Conservation (phyloP, 1,140 invertebrate genomes). For the Ladona fulva region DNA sequence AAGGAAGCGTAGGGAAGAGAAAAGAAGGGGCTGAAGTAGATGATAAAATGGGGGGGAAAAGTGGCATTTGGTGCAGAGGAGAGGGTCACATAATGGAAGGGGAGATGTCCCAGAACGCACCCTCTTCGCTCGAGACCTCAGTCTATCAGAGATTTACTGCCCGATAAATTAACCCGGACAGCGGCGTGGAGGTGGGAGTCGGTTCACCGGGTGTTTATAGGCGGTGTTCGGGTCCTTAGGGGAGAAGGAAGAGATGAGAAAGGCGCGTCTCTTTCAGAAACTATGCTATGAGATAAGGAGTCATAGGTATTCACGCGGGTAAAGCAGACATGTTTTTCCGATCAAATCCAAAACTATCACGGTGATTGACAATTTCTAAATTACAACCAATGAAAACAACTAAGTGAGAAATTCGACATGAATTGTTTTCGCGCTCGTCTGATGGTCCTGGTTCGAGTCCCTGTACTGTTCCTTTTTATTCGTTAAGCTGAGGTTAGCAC, state of each 20-base stretch:
- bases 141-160: not conserved
- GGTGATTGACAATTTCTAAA: too few species aligned
- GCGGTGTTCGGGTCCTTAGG: not conserved
- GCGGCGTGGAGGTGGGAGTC: not conserved
- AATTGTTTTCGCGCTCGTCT: too few species aligned
- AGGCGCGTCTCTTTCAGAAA: not conserved
- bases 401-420: too few species aligned
- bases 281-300: too few species aligned
- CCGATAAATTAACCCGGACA: not conserved
- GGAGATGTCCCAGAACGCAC: not conserved
- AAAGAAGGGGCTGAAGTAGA: not conserved
- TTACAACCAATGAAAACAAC: too few species aligned
- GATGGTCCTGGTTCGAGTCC: too few species aligned
- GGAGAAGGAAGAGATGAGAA: not conserved
- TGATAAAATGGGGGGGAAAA: not conserved
- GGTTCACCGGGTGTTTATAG: not conserved
- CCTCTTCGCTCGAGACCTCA: not conserved
- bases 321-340: too few species aligned
- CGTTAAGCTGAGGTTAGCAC: too few species aligned
- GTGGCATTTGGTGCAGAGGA: not conserved
- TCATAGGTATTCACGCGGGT: too few species aligned
- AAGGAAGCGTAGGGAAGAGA: too few species aligned
- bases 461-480: too few species aligned
- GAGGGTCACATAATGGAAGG: constrained; percentile 1
- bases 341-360: too few species aligned